Percentiles rank a stretch among this genome's conserved stretches.
Conservation (phyloP, 1,140 invertebrate species). For the Drosophila repletoides region DNA sequence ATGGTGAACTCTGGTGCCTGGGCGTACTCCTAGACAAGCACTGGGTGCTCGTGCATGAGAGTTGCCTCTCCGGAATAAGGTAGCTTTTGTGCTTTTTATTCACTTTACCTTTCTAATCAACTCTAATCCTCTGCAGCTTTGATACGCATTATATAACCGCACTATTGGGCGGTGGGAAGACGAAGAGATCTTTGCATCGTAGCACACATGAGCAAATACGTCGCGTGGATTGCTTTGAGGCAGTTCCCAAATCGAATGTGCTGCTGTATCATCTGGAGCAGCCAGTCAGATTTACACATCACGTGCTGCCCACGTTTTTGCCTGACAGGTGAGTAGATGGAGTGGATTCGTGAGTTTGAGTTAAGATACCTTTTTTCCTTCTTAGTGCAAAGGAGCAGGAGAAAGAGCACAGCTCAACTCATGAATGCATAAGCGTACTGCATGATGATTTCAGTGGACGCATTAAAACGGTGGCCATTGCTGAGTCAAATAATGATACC, state of each 20-base stretch:
- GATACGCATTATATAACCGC: conserved; percentile 85
- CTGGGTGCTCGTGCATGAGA: conserved; percentile 86
- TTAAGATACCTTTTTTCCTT: neutral
- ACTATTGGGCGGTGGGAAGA: conserved; percentile 85
- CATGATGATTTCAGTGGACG: conserved; percentile 69
- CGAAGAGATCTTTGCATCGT: conserved; percentile 84
- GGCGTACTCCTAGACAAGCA: conserved; percentile 86
- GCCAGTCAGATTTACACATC: conserved; percentile 84
- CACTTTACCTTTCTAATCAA: neutral
- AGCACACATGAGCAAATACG: conserved; percentile 88
- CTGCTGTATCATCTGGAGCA: conserved; percentile 85
- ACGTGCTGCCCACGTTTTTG: conserved; percentile 85
- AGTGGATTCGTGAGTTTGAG: neutral
- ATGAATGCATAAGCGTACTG: conserved; percentile 69
- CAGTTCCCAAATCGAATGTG: conserved; percentile 83
- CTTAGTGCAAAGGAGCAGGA: conserved; percentile 16
- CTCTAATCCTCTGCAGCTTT: conserved; percentile 82
- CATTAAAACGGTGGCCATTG: conserved; percentile 62
- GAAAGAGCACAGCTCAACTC: neutral
- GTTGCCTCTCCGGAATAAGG: conserved; percentile 84
- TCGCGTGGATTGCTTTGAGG: conserved; percentile 83
- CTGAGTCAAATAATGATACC: conserved; percentile 14
- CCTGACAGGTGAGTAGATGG: conserved; percentile 55
- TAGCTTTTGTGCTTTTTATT: conserved; percentile 62
- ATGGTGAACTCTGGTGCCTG: conserved; percentile 86